Percentiles rank a stretch among this genome's conserved stretches.
phyloP scores from a whole-genome alignment of 1,140 invertebrate genomes.

The Drosophila guanche region DNA sequence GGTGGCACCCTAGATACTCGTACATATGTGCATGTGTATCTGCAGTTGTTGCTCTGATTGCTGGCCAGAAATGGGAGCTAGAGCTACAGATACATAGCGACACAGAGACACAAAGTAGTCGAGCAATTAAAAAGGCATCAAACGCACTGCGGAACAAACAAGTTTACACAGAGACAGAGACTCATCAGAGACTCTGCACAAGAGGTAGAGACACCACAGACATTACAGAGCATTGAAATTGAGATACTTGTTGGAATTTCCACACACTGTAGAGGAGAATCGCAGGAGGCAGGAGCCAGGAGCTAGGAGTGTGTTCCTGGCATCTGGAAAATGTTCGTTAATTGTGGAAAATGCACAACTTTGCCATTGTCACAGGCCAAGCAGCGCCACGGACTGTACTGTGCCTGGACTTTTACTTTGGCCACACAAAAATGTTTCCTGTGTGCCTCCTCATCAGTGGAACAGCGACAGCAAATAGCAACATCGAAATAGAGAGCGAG shows the following conservation, averaged over 20 bases:
- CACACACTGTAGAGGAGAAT: constrained; percentile 8
- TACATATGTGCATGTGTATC: too few relatives aligned
- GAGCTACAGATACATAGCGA: too few relatives aligned
- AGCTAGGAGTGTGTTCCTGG: constrained; percentile 42
- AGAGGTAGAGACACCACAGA: neutral
- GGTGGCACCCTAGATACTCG: constrained; percentile 13
- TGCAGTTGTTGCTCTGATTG: neutral
- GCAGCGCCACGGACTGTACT: too few relatives aligned
- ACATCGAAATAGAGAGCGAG: constrained; percentile 7
- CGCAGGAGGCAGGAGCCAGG: constrained; percentile 13
- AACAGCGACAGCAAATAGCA: too few relatives aligned
- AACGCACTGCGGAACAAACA: constrained; percentile 33
- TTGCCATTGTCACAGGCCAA: constrained; percentile 56
- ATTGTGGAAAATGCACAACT: constrained; percentile 62
- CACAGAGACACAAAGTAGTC: constrained; percentile 14
- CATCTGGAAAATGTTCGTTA: constrained; percentile 65
- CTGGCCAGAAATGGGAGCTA: neutral
- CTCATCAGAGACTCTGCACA: neutral
- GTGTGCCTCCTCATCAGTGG: constrained; percentile 25
- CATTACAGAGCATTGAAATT: constrained; percentile 18
- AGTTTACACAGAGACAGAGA: constrained; percentile 29
- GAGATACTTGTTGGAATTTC: constrained; percentile 58
- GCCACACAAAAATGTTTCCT: constrained; percentile 26
- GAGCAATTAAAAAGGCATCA: constrained; percentile 62
- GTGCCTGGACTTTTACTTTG: constrained; percentile 62